phyloP scores from a whole-genome alignment of 2,113 vertebrate genomes.

The Columba livia region DNA sequence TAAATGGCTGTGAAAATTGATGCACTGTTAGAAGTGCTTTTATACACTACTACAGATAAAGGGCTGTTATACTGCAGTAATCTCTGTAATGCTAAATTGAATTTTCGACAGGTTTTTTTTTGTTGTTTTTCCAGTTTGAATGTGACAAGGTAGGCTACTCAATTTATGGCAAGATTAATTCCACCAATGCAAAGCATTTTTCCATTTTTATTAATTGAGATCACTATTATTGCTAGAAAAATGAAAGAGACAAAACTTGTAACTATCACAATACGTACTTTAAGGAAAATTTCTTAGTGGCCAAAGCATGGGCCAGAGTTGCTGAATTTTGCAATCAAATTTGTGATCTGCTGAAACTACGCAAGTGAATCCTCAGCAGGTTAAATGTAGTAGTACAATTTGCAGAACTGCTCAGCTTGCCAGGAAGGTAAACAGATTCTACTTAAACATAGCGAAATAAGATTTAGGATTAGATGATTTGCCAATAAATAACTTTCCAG shows the following conservation, averaged over 20 bases:
- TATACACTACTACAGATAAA: constrained; percentile 73
- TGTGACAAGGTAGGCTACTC: constrained; percentile 48
- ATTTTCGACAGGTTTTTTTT: constrained; percentile 66
- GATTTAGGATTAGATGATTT: background rate
- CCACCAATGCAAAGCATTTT: constrained; percentile 34
- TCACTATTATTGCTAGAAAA: background rate
- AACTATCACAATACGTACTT: background rate
- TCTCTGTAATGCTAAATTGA: constrained; percentile 74
- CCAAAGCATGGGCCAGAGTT: background rate
- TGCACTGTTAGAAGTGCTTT: constrained; percentile 77
- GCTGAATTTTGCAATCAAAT: background rate
- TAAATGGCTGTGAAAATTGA: constrained; percentile 84
- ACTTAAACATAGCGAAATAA: background rate
- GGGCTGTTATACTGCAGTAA: constrained; percentile 65
- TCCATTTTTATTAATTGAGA: constrained; percentile 59
- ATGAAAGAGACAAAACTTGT: background rate
- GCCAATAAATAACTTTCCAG: background rate
- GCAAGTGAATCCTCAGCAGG: background rate
- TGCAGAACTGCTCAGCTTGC: background rate
- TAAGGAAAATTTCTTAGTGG: background rate
- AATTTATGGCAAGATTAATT: constrained; percentile 65
- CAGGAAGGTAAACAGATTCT: background rate
- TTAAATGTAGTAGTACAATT: background rate
- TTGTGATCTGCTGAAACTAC: background rate
- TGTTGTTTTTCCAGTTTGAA: constrained; percentile 57